Conservation (phyloP, 2,888 invertebrate species). For the Brachylomia viminalis region DNA sequence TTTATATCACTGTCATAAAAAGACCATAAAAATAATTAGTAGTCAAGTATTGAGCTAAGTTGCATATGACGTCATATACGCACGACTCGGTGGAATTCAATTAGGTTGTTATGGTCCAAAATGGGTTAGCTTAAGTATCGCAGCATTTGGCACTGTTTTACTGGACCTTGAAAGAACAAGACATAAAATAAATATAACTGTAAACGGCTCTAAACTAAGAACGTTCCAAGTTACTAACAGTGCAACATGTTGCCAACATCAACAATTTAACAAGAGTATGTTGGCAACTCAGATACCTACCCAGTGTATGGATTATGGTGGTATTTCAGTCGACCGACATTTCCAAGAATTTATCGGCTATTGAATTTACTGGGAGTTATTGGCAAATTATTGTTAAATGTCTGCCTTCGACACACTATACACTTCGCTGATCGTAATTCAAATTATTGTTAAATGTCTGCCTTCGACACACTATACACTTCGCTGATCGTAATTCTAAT, state of each 20-base stretch:
- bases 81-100: conserved; percentile 4
- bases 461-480: conserved; percentile 3
- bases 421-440: conserved; percentile 1
- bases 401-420: neutral
- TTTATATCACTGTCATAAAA: conserved; percentile 3
- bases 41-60: neutral
- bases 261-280: conserved; percentile 7
- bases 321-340: conserved; percentile 8
- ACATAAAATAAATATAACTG: neutral
- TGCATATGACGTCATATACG: conserved; percentile 5
- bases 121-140: neutral
- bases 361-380: conserved; percentile 13
- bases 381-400: conserved; percentile 11
- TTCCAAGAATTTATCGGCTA: conserved; percentile 16
- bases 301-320: too few relatives aligned
- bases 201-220: neutral
- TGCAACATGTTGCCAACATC: conserved; percentile 20
- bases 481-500: too few relatives aligned
- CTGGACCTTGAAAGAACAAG: neutral
- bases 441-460: conserved; percentile 22
- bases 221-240: neutral
- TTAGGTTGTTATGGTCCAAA: neutral
- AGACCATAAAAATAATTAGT: conserved; percentile 21
- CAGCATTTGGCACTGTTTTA: neutral
- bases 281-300: neutral